These are phyloP conservation scores for Bubo bubo DNA, from an alignment of 2,113 vertebrate species.

Conservation along the genomic window DNA sequence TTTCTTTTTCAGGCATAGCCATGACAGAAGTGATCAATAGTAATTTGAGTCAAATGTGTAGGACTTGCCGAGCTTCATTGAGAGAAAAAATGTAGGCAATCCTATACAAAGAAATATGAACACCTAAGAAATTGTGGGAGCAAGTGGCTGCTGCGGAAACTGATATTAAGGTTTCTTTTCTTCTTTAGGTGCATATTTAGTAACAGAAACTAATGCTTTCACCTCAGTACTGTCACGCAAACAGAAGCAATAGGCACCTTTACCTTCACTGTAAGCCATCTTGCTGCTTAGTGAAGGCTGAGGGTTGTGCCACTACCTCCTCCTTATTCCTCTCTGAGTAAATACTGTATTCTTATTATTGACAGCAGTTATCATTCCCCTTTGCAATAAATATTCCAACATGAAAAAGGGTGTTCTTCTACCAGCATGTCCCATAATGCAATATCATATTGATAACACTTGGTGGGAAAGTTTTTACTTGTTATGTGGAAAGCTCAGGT, in stretches of 20 bases:
- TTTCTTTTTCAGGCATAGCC: background rate
- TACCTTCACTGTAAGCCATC: background rate
- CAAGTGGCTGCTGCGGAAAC: background rate
- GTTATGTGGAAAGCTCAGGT: background rate
- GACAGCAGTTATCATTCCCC: background rate
- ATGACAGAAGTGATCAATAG: background rate
- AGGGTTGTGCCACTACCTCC: background rate
- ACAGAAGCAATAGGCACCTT: background rate
- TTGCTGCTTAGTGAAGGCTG: background rate
- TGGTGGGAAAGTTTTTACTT: background rate
- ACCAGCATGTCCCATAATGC: background rate
- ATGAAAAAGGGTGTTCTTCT: background rate
- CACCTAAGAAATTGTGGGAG: background rate
- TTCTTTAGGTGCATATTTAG: background rate
- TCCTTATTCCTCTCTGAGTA: background rate
- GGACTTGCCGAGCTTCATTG: background rate
- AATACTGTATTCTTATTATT: background rate
- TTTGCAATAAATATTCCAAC: background rate
- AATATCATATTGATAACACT: background rate
- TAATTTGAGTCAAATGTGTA: background rate
- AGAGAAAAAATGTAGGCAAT: background rate
- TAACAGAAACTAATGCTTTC: background rate
- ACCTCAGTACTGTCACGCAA: background rate
- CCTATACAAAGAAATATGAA: background rate
- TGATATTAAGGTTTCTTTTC: background rate